phyloP scores from a whole-genome alignment of 2,113 vertebrate species.

The Caretta caretta region DNA sequence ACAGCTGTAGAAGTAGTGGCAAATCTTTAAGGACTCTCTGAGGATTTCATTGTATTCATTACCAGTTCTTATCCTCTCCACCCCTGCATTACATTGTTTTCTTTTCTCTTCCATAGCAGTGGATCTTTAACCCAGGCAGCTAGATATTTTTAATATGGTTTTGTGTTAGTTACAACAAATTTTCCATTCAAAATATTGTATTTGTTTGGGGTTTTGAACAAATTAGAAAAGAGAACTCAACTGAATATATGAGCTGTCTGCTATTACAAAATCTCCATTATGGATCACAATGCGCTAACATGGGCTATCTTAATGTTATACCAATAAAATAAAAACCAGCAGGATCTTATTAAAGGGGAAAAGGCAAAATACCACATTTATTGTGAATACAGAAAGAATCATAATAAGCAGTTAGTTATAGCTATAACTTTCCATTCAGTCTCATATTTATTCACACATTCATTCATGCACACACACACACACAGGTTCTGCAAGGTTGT shows the following conservation, averaged over 20 bases:
- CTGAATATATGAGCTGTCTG: background rate
- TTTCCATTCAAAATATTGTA: background rate
- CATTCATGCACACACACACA: too few species aligned
- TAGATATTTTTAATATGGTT: background rate
- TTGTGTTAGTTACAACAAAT: background rate
- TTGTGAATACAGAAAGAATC: too few species aligned
- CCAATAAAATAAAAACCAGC: too few species aligned
- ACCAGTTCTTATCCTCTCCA: background rate
- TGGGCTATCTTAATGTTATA: background rate
- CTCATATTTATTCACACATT: too few species aligned
- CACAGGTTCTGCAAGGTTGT: too few species aligned
- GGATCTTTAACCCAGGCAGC: background rate
- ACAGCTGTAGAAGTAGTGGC: background rate
- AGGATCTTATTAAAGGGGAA: too few species aligned
- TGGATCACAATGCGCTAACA: background rate
- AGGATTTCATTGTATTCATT: background rate
- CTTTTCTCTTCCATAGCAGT: background rate
- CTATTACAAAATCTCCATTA: background rate
- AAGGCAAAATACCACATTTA: too few species aligned
- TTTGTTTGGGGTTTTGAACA: background rate
- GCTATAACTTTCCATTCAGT: too few species aligned
- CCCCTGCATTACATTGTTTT: fast-evolving
- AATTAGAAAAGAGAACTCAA: background rate
- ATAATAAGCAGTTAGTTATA: too few species aligned
- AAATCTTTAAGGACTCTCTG: background rate